Base-by-base conservation (phyloP, 2,888 invertebrate species). In the Hirtodrosophila confusa region DNA sequence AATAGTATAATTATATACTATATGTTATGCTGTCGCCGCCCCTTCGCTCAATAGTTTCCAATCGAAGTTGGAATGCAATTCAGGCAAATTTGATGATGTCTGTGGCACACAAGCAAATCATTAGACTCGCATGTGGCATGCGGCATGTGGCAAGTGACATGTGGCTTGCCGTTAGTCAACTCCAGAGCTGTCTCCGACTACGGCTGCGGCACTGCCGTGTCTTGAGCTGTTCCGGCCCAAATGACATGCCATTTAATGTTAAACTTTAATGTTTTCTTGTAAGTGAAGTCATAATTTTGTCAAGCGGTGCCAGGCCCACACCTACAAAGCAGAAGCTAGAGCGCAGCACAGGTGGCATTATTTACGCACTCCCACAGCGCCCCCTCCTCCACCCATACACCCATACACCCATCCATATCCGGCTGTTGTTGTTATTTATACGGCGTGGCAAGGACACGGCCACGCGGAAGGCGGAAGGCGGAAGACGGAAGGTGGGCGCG, bases 181-280 rank as follows among this genome's bases (percentile, higher is more conserved):
- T 41, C 24, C 43, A 51, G 61, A 36, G 58, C 67, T n/a, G n/a
- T n/a, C n/a, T n/a, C n/a, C n/a, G n/a, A n/a, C n/a, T 51, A 6
- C 6, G 27, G 4, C 27, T 4, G 1, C 27, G 67, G 11, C 47
- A 29, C 44, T 75, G 70, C 64, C 76, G 73, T 73, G 73, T 71
- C 76, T 74, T 76, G 76, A 74, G 73, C 73, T 55, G 57, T 66
- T 74, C 61, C 72, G 72, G 58, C 67, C 68, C 75, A 88, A 89
- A 89, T 90, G 90, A 87, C 86, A 89, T 85, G 86, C 86, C 88
- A 88, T 90, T 90, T 89, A 88, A 88, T 80, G 79, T 84, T 84
- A 76, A 82, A 89, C 79, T 88, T 87, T 80, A 89, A 88, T 82
- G 76, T 75, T 78, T 79, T 70, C 74, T 64, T 77, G 80, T 75